These are phyloP conservation scores for Synergus gifuensis DNA, from an alignment of 2,888 invertebrate species.

Conservation along the genomic window DNA sequence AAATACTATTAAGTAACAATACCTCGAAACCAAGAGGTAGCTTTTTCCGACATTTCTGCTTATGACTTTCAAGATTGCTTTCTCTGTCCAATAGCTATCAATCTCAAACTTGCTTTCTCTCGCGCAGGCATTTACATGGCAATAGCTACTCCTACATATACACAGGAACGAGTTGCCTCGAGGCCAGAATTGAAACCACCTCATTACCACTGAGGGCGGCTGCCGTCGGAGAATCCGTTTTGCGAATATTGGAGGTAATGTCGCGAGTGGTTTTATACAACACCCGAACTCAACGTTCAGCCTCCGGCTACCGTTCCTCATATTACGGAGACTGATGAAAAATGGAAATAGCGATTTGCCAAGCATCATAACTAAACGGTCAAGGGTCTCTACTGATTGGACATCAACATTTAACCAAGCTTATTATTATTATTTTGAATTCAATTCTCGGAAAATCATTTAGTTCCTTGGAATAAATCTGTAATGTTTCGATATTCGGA, in stretches of 20 bases:
- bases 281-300: constrained; percentile 65
- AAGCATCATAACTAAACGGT: not conserved
- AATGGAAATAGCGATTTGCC: constrained; percentile 70
- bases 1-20: not conserved
- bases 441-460: not conserved
- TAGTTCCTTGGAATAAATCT: not conserved
- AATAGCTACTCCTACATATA: constrained; percentile 65
- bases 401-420: not conserved
- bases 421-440: not conserved
- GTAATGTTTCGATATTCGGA: not conserved
- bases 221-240: constrained; percentile 75
- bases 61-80: not conserved
- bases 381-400: not conserved
- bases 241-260: constrained; percentile 77
- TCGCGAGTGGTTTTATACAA: constrained; percentile 76
- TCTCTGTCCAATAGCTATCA: constrained; percentile 60
- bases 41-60: not conserved
- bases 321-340: constrained; percentile 71
- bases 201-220: constrained; percentile 72
- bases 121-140: constrained; percentile 70
- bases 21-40: not conserved
- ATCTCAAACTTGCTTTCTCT: constrained; percentile 65
- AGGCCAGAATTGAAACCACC: constrained; percentile 77
- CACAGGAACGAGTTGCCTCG: constrained; percentile 66
- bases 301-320: constrained; percentile 62